Evolutionary conservation across 2,888 invertebrate species (phyloP).

Genomic region (Cyaniris semiargus): DNA sequence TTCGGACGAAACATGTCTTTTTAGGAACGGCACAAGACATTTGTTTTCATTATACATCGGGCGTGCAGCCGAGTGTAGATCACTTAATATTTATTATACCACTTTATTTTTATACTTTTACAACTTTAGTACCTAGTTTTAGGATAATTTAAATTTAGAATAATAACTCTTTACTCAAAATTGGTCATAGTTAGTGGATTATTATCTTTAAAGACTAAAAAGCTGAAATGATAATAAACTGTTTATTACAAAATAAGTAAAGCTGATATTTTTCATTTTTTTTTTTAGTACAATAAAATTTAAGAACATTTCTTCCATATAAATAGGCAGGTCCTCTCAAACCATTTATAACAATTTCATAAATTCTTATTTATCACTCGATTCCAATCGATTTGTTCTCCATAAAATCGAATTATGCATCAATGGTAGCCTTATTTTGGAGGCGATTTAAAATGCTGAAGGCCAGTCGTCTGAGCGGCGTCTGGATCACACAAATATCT

Average conservation of each 20-base stretch:
- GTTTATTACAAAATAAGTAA: too few relatives aligned
- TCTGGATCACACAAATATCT: conserved; percentile 5
- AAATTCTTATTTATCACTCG: neutral
- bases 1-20: conserved; percentile 16
- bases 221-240: neutral
- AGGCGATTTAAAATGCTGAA: neutral
- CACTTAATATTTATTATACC: conserved; percentile 3
- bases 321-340: neutral
- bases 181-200: neutral
- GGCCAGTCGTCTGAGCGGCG: neutral
- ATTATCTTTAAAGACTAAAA: neutral
- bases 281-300: neutral
- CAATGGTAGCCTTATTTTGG: neutral
- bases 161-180: too few relatives aligned
- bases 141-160: too few relatives aligned
- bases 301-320: neutral
- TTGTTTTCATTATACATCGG: neutral
- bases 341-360: neutral
- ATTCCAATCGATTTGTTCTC: neutral
- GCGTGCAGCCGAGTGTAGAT: neutral
- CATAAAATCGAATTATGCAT: neutral
- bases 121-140: neutral
- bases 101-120: conserved; percentile 18
- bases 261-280: too few relatives aligned
- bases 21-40: conserved; percentile 8